Base-by-base conservation (phyloP, 2,113 vertebrate species). In the Eira barbara region DNA sequence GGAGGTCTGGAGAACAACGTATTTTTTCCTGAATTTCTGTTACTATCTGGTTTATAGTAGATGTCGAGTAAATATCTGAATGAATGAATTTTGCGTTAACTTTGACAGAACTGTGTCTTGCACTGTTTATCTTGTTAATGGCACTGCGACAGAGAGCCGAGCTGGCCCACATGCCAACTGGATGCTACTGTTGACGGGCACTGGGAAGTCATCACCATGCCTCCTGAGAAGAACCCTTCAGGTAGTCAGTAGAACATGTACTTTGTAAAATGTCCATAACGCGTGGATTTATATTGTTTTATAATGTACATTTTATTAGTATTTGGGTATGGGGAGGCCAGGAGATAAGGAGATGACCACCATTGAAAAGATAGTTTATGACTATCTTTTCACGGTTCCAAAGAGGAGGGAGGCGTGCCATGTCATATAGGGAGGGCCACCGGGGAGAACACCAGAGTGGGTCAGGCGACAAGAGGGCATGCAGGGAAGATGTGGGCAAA, bases 81-180 rank as follows among this genome's bases (percentile, higher is more conserved):
- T 52, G 61, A 95, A n/a, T 61, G 45, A 61, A 42, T 92, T 95
- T 91, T 83, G 65, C 13, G 21, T 45, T 88, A 52, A 17, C 27
- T 73, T 93, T 95, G 61, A 91, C n/a, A 42, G 52, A 89, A 89
- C n/a, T 10, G 27, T 63, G 63, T 65, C 36, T 27, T 74, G 79
- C 55, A 21, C 34, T 63, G 14, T 47, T 74, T 36, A 27, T 67
- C 25, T 88, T 91, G 61, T 79, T 82, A 84, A 23, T 63, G 57
- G 25, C 6, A 4, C 25, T 63, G 29, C 39, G 71, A 82, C 34
- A 6, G 20, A 86, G 78, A 39, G 27, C 5, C 25, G n/a, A 73
- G 27, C 12, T 55, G 80, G 36, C 45, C 85, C 0, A 1, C 2
- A 1, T 83, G 36, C 55, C 45, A 31, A 34, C 23, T 1, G 0